Evolutionary conservation across 2,113 vertebrate genomes (phyloP), one percentile per base, ranked within the genome.

Genomic region (Anoplopoma fimbria): DNA sequence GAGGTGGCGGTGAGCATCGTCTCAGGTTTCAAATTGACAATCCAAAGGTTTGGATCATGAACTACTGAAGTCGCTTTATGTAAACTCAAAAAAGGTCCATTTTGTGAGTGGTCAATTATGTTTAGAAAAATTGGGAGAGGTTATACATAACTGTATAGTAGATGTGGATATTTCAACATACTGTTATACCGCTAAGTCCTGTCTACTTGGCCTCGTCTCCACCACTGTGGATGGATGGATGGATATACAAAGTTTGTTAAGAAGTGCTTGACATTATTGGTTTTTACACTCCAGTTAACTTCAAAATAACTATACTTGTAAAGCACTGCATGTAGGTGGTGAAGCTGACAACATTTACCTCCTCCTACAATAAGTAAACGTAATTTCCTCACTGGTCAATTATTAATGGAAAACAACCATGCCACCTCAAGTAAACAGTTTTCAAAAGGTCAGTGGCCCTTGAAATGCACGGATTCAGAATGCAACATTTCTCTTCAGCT

Each of bases 101-200:
- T 82, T 65, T 62, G 79, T 57, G 82, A 64, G 80, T 84, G 81
- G 87, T 89, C 83, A 88, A 75, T 86, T 68, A 25, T 77, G 68
- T 82, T 88, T 49, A 60, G n/a, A 27, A 17, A 38, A 69, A 21
- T 5, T 17, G n/a, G 1, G 7, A 53, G 23, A 60, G 5, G 19
- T 5, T 6, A 13, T n/a, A 61, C 15, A 27, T 8, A 38, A n/a
- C 15, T 9, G 8, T 6, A 25, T 19, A 17, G 31, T 0, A 33
- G 21, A 53, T 55, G 27, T 62, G 27, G 40, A 38, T 14, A 31
- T 7, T 19, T 8, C 42, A 25, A 7, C 2, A 23, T 6, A n/a
- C 4, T 45, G 55, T 25, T 23, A 34, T 47, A 15, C 13, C 27
- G 6, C 51, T 57, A 12, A 6, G 4, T 42, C 3, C 3, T 6